Evolutionary conservation across 2,113 vertebrate genomes (phyloP), one percentile per base, ranked within the genome.

Genomic region (Rhodinocichla rosea): DNA sequence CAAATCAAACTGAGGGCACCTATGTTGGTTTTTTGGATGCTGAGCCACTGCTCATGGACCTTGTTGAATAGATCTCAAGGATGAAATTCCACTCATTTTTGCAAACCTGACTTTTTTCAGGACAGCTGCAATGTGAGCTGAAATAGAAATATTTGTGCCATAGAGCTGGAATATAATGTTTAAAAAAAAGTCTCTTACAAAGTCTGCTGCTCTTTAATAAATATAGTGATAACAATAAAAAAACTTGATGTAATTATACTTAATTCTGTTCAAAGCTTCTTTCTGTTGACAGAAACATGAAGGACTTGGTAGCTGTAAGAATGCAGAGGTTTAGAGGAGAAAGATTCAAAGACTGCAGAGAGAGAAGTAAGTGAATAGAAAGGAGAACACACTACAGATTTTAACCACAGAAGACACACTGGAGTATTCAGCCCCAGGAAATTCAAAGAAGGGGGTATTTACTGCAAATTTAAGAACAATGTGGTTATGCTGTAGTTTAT

Each of bases 401-500:
- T 80, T 15, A 91, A 71, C 76, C 81, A 77, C 88, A 60, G 47
- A 96, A 96, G 19, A 27, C 77, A 53, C 32, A 22, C 33, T 94
- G 40, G 52, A 87, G 74, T 44, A 56, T 89, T 91, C 89, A 83
- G 53, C 70, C 68, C 39, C 49, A 11, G 47, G 57, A 92, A 93
- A 62, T 94, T 65, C 53, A 47, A 76, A 57, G 89, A 44, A 79
- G 62, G n/a, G 30, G 42, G 33, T 5, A 79, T 90, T 89, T 93
- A 68, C 39, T 87, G 79, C 71, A 30, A 78, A 63, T 91, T 80
- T 90, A 81, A 83, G 85, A 97, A 93, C 49, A 92, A 62, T 67
- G 90, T 84, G 92, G 65, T 91, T 92, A 50, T 0, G 0, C 53
- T 88, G 23, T 62, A 88, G 75, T 96, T 94, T 94, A 50, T 83